Percentiles rank a stretch among this genome's conserved stretches.
phyloP scores from a whole-genome alignment of 2,888 invertebrate species.

The Ophioninae sp. region DNA sequence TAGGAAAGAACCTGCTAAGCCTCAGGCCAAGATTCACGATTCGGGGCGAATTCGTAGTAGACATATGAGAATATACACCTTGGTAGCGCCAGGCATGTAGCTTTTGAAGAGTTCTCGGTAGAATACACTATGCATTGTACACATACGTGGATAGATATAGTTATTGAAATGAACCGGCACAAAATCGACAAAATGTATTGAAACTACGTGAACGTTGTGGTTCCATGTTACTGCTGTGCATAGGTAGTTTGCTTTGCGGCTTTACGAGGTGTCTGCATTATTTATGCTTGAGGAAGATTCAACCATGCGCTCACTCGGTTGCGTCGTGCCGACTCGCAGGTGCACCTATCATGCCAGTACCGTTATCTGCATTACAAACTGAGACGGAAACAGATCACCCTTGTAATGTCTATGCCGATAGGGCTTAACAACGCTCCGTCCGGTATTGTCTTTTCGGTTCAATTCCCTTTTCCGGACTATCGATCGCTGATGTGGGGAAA shows the following conservation, averaged over 20 bases:
- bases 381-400: conserved; percentile 68
- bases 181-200: conserved; percentile 71
- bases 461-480: conserved; percentile 34
- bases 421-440: not conserved
- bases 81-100: conserved; percentile 35
- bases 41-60: conserved; percentile 49
- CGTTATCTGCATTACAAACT: conserved; percentile 24
- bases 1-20: conserved; percentile 23
- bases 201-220: conserved; percentile 73
- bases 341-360: conserved; percentile 28
- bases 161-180: conserved; percentile 9
- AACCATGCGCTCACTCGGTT: conserved; percentile 42
- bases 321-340: conserved; percentile 50
- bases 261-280: conserved; percentile 75
- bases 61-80: conserved; percentile 12
- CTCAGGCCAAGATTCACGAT: conserved; percentile 47
- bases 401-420: conserved; percentile 62
- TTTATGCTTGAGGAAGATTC: conserved; percentile 68
- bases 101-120: conserved; percentile 46
- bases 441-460: conserved; percentile 29
- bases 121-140: conserved; percentile 21
- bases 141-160: conserved; percentile 33
- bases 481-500: conserved; percentile 39
- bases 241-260: conserved; percentile 64
- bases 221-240: conserved; percentile 36